phyloP scores from a whole-genome alignment of 2,888 invertebrate species.

The Orthonevra nobilis region DNA sequence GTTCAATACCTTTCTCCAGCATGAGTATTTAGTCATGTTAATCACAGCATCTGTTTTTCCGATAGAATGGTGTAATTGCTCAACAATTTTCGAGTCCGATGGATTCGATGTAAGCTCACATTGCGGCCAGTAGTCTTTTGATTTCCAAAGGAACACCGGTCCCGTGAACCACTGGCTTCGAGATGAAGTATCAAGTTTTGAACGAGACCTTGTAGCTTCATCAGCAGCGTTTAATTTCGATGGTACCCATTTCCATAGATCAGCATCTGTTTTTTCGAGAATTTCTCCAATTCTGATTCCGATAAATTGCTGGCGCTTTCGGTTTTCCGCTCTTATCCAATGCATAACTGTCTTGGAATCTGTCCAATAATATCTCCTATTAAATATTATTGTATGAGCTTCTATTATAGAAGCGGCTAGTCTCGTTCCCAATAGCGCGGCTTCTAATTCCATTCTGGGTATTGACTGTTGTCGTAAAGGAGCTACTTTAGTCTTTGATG shows the following conservation, averaged over 20 bases:
- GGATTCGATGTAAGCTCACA: not conserved
- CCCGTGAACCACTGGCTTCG: not conserved
- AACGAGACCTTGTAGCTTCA: not conserved
- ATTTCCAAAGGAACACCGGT: not conserved
- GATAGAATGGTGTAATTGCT: not conserved
- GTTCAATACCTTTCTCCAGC: not conserved
- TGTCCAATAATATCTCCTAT: constrained; percentile 38
- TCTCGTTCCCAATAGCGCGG: constrained; percentile 24
- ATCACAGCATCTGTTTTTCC: not conserved
- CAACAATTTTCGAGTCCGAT: not conserved
- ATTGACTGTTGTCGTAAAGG: too few relatives aligned
- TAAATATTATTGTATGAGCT: constrained; percentile 15
- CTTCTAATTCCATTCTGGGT: constrained; percentile 47
- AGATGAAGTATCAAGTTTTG: not conserved
- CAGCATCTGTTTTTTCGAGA: constrained; percentile 71
- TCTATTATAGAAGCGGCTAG: constrained; percentile 15
- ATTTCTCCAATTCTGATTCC: constrained; percentile 51
- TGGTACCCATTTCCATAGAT: constrained; percentile 43
- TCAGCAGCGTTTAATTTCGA: constrained; percentile 44
- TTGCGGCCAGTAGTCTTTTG: not conserved
- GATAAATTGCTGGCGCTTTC: constrained; percentile 16
- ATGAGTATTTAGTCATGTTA: not conserved
- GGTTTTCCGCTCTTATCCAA: constrained; percentile 8
- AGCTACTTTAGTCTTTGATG: too few relatives aligned
- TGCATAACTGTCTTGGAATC: constrained; percentile 35